phyloP scores from a whole-genome alignment of 2,113 vertebrate genomes.

The Crotalus horridus region DNA sequence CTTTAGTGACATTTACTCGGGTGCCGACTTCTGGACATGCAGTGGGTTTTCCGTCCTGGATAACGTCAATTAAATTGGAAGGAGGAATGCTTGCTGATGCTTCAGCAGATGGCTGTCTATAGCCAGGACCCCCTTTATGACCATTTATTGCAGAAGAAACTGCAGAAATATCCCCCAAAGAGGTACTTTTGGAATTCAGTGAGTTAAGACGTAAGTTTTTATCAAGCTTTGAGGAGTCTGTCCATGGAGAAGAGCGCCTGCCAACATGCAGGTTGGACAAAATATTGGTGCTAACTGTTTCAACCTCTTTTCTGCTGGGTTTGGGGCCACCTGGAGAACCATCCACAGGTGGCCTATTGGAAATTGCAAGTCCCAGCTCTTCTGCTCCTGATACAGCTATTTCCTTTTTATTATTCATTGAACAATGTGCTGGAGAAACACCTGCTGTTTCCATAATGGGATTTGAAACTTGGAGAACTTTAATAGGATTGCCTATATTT shows the following conservation, averaged over 20 bases:
- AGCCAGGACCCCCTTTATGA: slow-evolving; percentile 38
- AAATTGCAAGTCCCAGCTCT: neutral
- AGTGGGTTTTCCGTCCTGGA: slow-evolving; percentile 20
- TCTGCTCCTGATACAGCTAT: neutral
- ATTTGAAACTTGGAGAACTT: slow-evolving; percentile 2
- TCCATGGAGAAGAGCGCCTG: neutral
- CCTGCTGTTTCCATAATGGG: neutral
- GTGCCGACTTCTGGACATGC: fast-evolving
- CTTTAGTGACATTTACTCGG: neutral
- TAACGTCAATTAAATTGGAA: slow-evolving; percentile 13
- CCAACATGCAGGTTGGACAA: slow-evolving; percentile 30
- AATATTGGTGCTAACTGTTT: slow-evolving; percentile 25
- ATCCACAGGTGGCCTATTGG: neutral
- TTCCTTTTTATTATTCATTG: neutral
- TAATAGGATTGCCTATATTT: neutral
- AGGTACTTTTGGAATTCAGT: slow-evolving; percentile 18
- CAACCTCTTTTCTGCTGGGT: slow-evolving; percentile 1
- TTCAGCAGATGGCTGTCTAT: slow-evolving; percentile 19
- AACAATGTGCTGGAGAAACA: neutral
- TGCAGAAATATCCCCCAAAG: slow-evolving; percentile 14
- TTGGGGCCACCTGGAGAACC: slow-evolving; percentile 36
- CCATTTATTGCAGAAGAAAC: slow-evolving; percentile 35
- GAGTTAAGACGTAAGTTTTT: neutral
- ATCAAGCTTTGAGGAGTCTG: slow-evolving; percentile 26
- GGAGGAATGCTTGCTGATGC: slow-evolving; percentile 10